A percentile compares a stretch with the other conserved stretches of the same genome.
Evolutionary conservation across 2,113 vertebrate genomes (phyloP).

Genomic region (Cavia aperea): DNA sequence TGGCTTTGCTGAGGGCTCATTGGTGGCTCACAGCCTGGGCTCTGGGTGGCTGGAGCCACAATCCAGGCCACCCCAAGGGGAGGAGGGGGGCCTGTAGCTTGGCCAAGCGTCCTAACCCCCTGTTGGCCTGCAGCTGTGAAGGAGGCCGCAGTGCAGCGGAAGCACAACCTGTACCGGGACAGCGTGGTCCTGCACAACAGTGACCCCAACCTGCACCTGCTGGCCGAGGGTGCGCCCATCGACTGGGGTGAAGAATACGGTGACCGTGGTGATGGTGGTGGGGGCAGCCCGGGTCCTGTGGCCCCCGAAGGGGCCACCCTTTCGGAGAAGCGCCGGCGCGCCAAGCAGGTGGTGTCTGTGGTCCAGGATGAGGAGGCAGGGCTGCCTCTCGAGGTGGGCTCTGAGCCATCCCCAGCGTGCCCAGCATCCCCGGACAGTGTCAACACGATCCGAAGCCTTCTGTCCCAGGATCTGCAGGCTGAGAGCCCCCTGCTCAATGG

Average conservation of each 20-base stretch:
- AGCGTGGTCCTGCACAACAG: conserved; percentile 93
- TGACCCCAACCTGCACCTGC: conserved; percentile 91
- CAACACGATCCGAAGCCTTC: conserved; percentile 76
- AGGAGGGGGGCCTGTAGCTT: fast-evolving
- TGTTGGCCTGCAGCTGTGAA: conserved; percentile 84
- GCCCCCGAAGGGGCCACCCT: conserved; percentile 56
- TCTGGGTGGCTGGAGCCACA: neutral
- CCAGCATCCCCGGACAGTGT: conserved; percentile 76
- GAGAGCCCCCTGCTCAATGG: conserved; percentile 72
- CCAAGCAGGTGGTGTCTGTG: conserved; percentile 91
- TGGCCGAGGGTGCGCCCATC: conserved; percentile 80
- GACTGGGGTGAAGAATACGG: conserved; percentile 85
- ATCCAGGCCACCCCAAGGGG: neutral
- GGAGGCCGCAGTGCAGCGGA: conserved; percentile 92
- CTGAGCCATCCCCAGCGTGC: conserved; percentile 60
- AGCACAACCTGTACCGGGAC: conserved; percentile 94
- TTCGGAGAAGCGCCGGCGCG: conserved; percentile 74
- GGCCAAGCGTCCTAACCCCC: fast-evolving
- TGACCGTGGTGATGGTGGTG: fast-evolving
- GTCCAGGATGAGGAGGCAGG: conserved; percentile 82
- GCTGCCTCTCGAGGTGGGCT: conserved; percentile 77
- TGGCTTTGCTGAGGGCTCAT: neutral
- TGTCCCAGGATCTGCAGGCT: conserved; percentile 74
- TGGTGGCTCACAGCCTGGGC: neutral
- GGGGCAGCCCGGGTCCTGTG: neutral